Percentiles rank a stretch among this genome's conserved stretches.
phyloP scores from a whole-genome alignment of 2,113 vertebrate genomes.

The Brienomyrus brachyistius region DNA sequence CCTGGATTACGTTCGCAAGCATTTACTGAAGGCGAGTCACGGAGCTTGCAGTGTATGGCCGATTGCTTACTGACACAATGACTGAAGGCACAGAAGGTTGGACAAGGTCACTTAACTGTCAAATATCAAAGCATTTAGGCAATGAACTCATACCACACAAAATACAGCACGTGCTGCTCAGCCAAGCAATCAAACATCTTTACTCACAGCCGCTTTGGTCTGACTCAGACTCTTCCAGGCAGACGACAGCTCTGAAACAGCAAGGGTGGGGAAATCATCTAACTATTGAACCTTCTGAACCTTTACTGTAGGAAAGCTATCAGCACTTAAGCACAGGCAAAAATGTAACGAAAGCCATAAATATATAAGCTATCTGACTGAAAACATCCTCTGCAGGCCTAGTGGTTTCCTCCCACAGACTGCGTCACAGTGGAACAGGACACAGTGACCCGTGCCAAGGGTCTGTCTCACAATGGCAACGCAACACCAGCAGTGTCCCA shows the following conservation, averaged over 20 bases:
- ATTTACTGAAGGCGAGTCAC: background rate
- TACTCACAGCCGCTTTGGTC: slow-evolving; percentile 90
- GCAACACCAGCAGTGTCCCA: background rate
- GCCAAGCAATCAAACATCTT: background rate
- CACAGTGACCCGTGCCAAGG: background rate
- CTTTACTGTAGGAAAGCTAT: background rate
- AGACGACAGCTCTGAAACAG: slow-evolving; percentile 64
- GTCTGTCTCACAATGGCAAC: background rate
- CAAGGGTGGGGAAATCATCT: slow-evolving; percentile 18
- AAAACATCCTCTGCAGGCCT: background rate
- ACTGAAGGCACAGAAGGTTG: background rate
- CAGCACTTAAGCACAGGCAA: background rate
- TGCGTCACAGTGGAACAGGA: background rate
- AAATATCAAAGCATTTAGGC: background rate
- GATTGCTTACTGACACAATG: background rate
- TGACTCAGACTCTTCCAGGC: slow-evolving; percentile 75
- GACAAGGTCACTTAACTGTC: background rate
- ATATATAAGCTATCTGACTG: background rate
- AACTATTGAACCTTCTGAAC: background rate
- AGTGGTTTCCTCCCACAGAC: background rate
- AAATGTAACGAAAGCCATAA: background rate
- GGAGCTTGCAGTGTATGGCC: background rate
- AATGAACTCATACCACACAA: background rate
- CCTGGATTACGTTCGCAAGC: slow-evolving; percentile 24
- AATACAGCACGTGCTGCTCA: background rate